Conservation (phyloP, 1,140 invertebrate genomes). For the Dendroctonus ponderosae region DNA sequence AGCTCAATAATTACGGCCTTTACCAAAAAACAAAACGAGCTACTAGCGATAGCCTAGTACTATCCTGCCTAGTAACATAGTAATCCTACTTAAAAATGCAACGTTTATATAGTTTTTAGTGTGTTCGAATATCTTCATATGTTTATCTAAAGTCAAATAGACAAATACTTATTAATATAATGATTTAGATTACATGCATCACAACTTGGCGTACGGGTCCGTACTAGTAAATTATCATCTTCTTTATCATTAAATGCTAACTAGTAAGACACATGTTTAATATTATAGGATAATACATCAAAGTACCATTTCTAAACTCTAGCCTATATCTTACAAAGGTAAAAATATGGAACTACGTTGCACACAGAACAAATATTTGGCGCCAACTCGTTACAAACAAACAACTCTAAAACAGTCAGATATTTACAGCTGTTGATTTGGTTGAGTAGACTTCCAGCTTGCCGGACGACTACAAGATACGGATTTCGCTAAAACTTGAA, state of each 20-base stretch:
- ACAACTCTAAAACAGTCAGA: too few relatives aligned
- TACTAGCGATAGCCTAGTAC: conserved; percentile 33
- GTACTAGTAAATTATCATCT: conserved; percentile 36
- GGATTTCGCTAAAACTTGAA: too few relatives aligned
- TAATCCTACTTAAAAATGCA: conserved; percentile 49
- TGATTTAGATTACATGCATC: conserved; percentile 47
- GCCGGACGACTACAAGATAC: too few relatives aligned
- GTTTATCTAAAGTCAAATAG: conserved; percentile 31
- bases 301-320: conserved; percentile 41
- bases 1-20: conserved; percentile 8
- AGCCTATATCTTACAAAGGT: conserved; percentile 40
- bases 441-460: too few relatives aligned
- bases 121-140: conserved; percentile 32
- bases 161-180: conserved; percentile 40
- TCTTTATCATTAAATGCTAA: conserved; percentile 39
- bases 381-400: neutral
- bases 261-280: conserved; percentile 48
- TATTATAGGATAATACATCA: conserved; percentile 43
- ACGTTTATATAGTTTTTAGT: conserved; percentile 25
- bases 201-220: conserved; percentile 42
- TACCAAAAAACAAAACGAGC: conserved; percentile 25
- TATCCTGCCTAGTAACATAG: conserved; percentile 42
- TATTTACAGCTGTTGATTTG: too few relatives aligned
- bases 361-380: conserved; percentile 40
- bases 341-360: conserved; percentile 34